Base-by-base conservation (phyloP, 2,888 invertebrate genomes). In the Hedya salicella region DNA sequence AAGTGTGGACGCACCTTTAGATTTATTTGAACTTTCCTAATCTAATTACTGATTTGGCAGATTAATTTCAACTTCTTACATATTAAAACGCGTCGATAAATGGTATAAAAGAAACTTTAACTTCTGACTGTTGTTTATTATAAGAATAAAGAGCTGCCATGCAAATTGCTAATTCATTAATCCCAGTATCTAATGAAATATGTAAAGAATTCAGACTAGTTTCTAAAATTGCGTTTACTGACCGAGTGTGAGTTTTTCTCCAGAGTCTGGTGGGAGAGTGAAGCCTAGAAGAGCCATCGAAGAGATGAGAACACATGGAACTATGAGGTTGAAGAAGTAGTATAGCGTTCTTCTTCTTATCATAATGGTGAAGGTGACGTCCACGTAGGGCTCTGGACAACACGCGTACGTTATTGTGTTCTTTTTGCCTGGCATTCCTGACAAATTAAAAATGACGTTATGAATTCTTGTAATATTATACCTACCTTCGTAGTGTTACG, bases 291-390 rank as follows among this genome's bases (percentile, higher is more conserved):
- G 95, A 76, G 99, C 98, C 97, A 99, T 98, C 76, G 98, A 98
- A 72, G 99, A 98, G 88, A 99, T 99, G 82, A 99, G 95, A 83
- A 99, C 98, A 90, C 99, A 99, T 77, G 99, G 99, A 83, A 99
- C 98, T 91, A 99, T 99, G 91, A 99, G 95, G 94, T 99, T 99
- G 95, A 99, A 98, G 93, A 98, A 98, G 94, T 99, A 99, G 94
- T 99, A 99, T 80, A 99, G 94, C 56, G 99, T 99, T 82, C 99
- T 95, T 85, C 99, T 95, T 77, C 99, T 95, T 82, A 99, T 98
- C 93, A 97, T 97, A 88, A 99, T 98, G 75, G 97, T 97, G 93
- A 98, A 99, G 42, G 99, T 99, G 71, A 99, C 96, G 86, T 98
- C 98, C 76, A 98, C 96, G 93, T 98, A 97, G 62, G 98, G 97